Conservation (phyloP, 64 coral and sea anemone genomes). For the Orbicella faveolata region DNA sequence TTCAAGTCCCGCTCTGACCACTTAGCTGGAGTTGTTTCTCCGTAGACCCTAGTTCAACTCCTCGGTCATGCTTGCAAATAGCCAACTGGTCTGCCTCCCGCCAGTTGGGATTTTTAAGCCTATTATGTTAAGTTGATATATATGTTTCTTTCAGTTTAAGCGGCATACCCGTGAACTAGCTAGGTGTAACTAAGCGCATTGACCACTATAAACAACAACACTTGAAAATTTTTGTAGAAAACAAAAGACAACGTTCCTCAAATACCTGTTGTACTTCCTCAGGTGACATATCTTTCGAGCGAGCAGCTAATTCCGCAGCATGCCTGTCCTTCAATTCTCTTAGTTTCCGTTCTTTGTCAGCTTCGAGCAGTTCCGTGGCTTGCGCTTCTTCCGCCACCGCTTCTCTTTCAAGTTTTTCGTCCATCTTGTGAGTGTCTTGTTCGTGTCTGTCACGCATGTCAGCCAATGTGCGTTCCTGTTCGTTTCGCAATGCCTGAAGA, state of each 20-base stretch:
- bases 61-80: too few species aligned
- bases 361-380: conserved; percentile 39
- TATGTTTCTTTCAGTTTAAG: too few species aligned
- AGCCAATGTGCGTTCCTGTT: conserved; percentile 72
- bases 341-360: conserved; percentile 66
- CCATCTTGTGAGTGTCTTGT: conserved; percentile 61
- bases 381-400: conserved; percentile 47
- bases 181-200: too few species aligned
- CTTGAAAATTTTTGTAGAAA: too few species aligned
- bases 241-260: not conserved
- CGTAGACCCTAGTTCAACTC: too few species aligned
- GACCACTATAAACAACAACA: too few species aligned
- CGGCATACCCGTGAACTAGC: too few species aligned
- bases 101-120: too few species aligned
- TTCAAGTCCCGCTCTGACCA: too few species aligned
- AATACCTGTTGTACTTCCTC: conserved; percentile 86
- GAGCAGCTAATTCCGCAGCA: conserved; percentile 70
- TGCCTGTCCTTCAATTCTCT: conserved; percentile 91
- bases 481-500: conserved; percentile 71
- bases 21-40: too few species aligned
- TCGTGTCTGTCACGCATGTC: conserved; percentile 85
- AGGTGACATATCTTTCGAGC: conserved; percentile 72
- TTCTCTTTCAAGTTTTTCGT: conserved; percentile 70
- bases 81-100: too few species aligned
- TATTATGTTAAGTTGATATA: too few species aligned